phyloP scores from a whole-genome alignment of 2,888 invertebrate genomes.

The Diaperis boleti region DNA sequence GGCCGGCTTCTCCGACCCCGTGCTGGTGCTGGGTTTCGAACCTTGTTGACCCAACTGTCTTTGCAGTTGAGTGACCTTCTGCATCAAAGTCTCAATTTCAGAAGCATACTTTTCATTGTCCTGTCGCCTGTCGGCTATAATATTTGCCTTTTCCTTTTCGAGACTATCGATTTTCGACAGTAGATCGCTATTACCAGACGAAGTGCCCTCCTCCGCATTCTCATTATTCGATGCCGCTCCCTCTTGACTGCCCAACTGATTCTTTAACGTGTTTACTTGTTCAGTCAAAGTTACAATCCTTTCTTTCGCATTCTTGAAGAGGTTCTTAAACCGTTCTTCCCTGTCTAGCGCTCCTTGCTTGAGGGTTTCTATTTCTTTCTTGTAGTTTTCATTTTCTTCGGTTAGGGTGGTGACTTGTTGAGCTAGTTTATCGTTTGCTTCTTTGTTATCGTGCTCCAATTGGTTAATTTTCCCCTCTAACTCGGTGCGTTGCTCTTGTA shows the following conservation, averaged over 20 bases:
- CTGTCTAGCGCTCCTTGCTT: slow-evolving; percentile 65
- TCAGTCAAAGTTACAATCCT: slow-evolving; percentile 81
- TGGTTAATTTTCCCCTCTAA: slow-evolving; percentile 63
- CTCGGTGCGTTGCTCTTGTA: slow-evolving; percentile 67
- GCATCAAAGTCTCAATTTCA: slow-evolving; percentile 78
- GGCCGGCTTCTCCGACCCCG: slow-evolving; percentile 71
- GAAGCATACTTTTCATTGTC: slow-evolving; percentile 79
- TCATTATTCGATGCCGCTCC: slow-evolving; percentile 52
- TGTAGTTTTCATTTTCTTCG: slow-evolving; percentile 70
- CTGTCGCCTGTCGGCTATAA: slow-evolving; percentile 70
- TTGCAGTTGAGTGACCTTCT: slow-evolving; percentile 68
- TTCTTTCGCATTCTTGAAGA: slow-evolving; percentile 80
- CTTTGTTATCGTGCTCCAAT: slow-evolving; percentile 66
- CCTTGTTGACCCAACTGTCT: slow-evolving; percentile 74
- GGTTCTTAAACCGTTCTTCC: slow-evolving; percentile 66
- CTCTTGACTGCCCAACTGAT: slow-evolving; percentile 67
- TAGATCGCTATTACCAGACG: slow-evolving; percentile 61
- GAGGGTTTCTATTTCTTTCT: slow-evolving; percentile 67
- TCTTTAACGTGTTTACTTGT: slow-evolving; percentile 72
- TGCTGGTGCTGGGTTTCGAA: slow-evolving; percentile 77
- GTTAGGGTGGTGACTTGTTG: slow-evolving; percentile 64
- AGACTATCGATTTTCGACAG: slow-evolving; percentile 75
- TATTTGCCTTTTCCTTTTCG: slow-evolving; percentile 75
- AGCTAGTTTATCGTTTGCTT: slow-evolving; percentile 66
- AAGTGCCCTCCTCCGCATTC: slow-evolving; percentile 64